Evolutionary conservation across 2,888 invertebrate species (phyloP).

Genomic region (Eupithecia subumbrata): DNA sequence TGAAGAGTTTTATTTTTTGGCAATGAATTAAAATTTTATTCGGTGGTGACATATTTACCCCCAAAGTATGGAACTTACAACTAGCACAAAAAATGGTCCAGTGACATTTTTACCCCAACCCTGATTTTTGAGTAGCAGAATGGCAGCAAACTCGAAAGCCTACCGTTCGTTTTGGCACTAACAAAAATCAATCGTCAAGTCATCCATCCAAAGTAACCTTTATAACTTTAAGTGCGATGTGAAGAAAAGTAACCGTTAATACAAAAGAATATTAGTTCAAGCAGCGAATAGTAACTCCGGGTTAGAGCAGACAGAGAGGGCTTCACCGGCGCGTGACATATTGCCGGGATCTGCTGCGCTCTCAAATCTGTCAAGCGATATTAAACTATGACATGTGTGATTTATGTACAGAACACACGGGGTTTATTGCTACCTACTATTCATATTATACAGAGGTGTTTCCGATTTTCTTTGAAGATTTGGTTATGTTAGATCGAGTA

Average conservation of each 20-base stretch:
- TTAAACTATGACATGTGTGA: slow-evolving; percentile 69
- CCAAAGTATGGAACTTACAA: too few relatives aligned
- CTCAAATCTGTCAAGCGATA: slow-evolving; percentile 73
- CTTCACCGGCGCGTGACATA: slow-evolving; percentile 64
- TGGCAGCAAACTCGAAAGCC: neutral
- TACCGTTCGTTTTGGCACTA: neutral
- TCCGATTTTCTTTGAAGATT: neutral
- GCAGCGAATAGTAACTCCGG: slow-evolving; percentile 28
- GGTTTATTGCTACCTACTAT: slow-evolving; percentile 34
- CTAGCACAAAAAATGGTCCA: too few relatives aligned
- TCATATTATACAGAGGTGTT: neutral
- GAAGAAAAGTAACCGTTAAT: neutral
- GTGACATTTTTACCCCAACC: too few relatives aligned
- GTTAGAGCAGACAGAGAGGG: slow-evolving; percentile 50
- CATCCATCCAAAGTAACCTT: neutral
- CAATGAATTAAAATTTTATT: too few relatives aligned
- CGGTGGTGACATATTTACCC: too few relatives aligned
- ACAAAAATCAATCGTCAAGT: neutral
- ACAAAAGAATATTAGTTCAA: neutral
- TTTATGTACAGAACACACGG: slow-evolving; percentile 55
- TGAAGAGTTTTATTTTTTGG: too few relatives aligned
- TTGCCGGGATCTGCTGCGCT: slow-evolving; percentile 74
- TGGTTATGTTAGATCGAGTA: neutral
- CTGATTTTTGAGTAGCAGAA: too few relatives aligned
- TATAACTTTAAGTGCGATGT: neutral